Percentiles rank a stretch among this genome's conserved stretches.
phyloP scores from a whole-genome alignment of 2,888 invertebrate genomes.

The Ormyrus labotus region DNA sequence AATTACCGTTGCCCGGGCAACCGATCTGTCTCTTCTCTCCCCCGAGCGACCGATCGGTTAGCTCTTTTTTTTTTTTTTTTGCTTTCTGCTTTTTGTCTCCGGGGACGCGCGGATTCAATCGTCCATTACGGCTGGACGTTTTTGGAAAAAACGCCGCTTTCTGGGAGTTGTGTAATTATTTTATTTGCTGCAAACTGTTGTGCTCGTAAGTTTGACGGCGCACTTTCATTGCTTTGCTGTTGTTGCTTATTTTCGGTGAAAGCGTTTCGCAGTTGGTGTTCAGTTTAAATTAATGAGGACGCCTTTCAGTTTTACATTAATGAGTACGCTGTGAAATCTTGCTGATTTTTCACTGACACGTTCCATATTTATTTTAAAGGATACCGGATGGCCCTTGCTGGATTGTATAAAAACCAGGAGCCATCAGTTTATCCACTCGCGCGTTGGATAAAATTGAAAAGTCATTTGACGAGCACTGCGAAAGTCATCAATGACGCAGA shows the following conservation, averaged over 20 bases:
- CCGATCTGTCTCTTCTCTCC: slow-evolving; percentile 15
- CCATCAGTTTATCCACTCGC: slow-evolving; percentile 9
- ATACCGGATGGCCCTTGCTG: slow-evolving; percentile 11
- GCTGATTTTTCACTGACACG: neutral
- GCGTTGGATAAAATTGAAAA: slow-evolving; percentile 46
- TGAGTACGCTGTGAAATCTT: neutral
- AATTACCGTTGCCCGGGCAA: slow-evolving; percentile 63
- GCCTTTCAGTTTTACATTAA: slow-evolving; percentile 40
- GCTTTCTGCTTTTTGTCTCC: neutral
- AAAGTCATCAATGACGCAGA: no score
- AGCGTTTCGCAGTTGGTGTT: neutral
- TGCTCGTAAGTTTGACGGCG: neutral
- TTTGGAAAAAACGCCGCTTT: neutral
- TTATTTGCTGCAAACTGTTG: neutral
- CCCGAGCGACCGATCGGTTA: neutral
- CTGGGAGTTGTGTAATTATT: neutral
- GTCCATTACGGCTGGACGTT: no score
- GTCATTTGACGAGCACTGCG: slow-evolving; percentile 9
- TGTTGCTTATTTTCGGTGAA: slow-evolving; percentile 49
- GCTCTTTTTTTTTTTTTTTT: neutral
- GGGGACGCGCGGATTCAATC: no score
- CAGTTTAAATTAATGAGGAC: slow-evolving; percentile 44
- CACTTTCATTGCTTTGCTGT: slow-evolving; percentile 34
- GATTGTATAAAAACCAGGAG: slow-evolving; percentile 27
- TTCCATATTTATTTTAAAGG: slow-evolving; percentile 16